Evolutionary conservation across 2,888 invertebrate genomes (phyloP).

Genomic region (Eurytoma adleriae): DNA sequence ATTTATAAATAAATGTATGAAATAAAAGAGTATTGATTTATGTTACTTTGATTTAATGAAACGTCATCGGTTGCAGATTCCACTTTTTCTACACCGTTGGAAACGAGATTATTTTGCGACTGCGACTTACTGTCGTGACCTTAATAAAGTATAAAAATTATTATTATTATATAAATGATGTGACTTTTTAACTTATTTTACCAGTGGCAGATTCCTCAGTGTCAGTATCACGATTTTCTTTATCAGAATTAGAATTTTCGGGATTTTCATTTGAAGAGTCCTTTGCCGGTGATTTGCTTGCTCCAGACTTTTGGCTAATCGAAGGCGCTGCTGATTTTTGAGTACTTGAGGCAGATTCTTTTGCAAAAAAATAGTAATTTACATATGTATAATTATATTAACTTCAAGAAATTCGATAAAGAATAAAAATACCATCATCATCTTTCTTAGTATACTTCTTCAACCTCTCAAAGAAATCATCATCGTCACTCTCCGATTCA

Average conservation of each 20-base stretch:
- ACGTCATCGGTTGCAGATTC: no score
- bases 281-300: constrained; percentile 2
- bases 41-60: no score
- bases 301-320: constrained; percentile 9
- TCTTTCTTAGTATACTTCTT: constrained; percentile 41
- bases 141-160: background rate
- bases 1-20: background rate
- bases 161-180: background rate
- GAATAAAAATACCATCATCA: constrained; percentile 28
- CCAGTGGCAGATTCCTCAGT: constrained; percentile 23
- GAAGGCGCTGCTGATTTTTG: background rate
- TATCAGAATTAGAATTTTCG: constrained; percentile 14
- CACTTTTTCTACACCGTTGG: no score
- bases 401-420: background rate
- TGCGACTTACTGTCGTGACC: no score
- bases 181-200: background rate
- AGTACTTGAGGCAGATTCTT: constrained; percentile 19
- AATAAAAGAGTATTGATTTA: background rate
- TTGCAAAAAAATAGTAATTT: constrained; percentile 70
- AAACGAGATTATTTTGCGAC: no score
- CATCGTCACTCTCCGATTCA: constrained; percentile 57
- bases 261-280: background rate
- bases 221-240: constrained; percentile 33
- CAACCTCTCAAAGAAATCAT: constrained; percentile 50
- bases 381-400: background rate